Evolutionary conservation across 2,797 vertebrate genomes (phyloP).

Genomic region (Oceanodroma leucorhoa): DNA sequence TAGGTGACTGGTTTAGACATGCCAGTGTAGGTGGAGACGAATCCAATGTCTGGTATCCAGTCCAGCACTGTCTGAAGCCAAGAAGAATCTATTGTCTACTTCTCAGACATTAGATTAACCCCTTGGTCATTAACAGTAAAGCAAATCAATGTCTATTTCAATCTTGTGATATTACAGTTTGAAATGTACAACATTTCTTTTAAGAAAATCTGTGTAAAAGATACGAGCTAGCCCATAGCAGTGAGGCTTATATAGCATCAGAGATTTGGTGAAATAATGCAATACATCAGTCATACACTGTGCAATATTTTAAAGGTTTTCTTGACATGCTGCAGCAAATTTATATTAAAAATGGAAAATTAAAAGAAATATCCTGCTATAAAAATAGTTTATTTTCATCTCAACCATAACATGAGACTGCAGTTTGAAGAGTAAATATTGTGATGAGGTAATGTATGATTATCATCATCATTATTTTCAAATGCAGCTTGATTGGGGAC

Average conservation of each 20-base stretch:
- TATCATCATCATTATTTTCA: background rate
- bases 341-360: background rate
- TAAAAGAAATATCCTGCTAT: background rate
- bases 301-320: background rate
- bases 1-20: background rate
- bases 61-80: background rate
- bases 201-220: background rate
- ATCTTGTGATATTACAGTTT: background rate
- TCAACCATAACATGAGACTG: background rate
- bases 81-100: background rate
- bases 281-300: background rate
- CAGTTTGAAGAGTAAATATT: background rate
- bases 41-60: background rate
- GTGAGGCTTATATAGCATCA: background rate
- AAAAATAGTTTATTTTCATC: background rate
- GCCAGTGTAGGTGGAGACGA: background rate
- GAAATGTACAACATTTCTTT: background rate
- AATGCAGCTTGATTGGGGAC: background rate
- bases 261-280: background rate
- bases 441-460: background rate
- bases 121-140: background rate
- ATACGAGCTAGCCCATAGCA: background rate
- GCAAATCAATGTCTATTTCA: background rate
- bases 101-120: background rate
- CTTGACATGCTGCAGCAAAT: background rate